A percentile compares a stretch with the other conserved stretches of the same genome.
phyloP scores from a whole-genome alignment of 2,797 vertebrate genomes.

The Lates japonicus region DNA sequence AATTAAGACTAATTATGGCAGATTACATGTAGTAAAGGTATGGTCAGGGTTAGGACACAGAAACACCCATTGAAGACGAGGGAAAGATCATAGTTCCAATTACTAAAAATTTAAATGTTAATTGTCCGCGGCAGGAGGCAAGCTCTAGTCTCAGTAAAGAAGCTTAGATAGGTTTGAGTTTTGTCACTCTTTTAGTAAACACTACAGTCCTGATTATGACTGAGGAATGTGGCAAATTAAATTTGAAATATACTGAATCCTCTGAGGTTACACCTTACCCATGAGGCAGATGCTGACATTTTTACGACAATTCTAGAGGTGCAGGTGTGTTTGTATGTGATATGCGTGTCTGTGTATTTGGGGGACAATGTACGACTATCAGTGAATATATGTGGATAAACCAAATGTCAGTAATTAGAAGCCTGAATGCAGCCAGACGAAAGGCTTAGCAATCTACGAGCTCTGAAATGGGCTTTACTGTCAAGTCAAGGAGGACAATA shows the following conservation, averaged over 20 bases:
- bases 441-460: constrained; percentile 43
- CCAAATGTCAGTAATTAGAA: constrained; percentile 19
- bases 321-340: neutral
- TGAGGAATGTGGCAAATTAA: neutral
- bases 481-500: constrained; percentile 35
- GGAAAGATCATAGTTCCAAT: too few species aligned
- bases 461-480: constrained; percentile 52
- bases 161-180: neutral
- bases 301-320: too few species aligned
- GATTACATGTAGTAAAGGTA: too few species aligned
- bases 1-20: too few species aligned
- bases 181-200: neutral
- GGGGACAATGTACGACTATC: neutral
- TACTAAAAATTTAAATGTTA: too few species aligned
- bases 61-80: too few species aligned
- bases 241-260: too few species aligned
- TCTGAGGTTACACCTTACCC: too few species aligned
- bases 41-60: too few species aligned
- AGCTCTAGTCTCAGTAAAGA: too few species aligned
- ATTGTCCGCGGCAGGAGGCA: too few species aligned
- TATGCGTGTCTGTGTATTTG: neutral
- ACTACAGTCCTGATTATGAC: neutral
- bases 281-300: too few species aligned
- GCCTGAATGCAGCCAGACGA: constrained; percentile 41
- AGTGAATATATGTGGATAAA: constrained; percentile 10